Conservation (phyloP, 2,888 invertebrate species). For the Cryptophagus acutangulus region DNA sequence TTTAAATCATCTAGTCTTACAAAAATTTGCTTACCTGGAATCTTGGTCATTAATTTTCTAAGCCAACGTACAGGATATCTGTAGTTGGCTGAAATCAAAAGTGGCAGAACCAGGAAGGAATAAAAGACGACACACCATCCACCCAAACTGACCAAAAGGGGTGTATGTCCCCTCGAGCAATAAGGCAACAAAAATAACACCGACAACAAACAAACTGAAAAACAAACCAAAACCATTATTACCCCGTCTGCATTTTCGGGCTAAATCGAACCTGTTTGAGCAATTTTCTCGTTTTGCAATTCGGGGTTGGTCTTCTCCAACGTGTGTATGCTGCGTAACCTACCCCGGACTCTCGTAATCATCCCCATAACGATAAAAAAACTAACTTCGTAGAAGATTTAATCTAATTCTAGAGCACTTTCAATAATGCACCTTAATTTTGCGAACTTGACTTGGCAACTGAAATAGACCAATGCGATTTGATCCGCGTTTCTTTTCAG, state of each 20-base stretch:
- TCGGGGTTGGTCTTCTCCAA: conserved; percentile 59
- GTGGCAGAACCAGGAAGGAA: conserved; percentile 62
- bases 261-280: conserved; percentile 63
- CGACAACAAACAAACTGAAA: conserved; percentile 64
- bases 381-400: not conserved
- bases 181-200: conserved; percentile 62
- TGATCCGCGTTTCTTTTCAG: not conserved
- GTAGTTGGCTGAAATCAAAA: conserved; percentile 66
- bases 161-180: conserved; percentile 54
- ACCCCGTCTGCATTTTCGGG: not conserved
- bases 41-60: conserved; percentile 52
- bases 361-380: conserved; percentile 55
- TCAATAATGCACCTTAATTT: not conserved
- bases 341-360: conserved; percentile 65
- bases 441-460: no score
- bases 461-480: no score
- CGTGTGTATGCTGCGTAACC: conserved; percentile 54
- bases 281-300: conserved; percentile 63
- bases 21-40: conserved; percentile 51
- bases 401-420: not conserved
- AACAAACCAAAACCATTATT: conserved; percentile 9
- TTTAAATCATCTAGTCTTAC: no score
- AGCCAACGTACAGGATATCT: conserved; percentile 62
- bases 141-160: conserved; percentile 57
- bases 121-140: conserved; percentile 58